Evolutionary conservation across 2,797 vertebrate genomes (phyloP), one percentile per base, ranked within the genome.

Genomic region (Chromobotia macracanthus): DNA sequence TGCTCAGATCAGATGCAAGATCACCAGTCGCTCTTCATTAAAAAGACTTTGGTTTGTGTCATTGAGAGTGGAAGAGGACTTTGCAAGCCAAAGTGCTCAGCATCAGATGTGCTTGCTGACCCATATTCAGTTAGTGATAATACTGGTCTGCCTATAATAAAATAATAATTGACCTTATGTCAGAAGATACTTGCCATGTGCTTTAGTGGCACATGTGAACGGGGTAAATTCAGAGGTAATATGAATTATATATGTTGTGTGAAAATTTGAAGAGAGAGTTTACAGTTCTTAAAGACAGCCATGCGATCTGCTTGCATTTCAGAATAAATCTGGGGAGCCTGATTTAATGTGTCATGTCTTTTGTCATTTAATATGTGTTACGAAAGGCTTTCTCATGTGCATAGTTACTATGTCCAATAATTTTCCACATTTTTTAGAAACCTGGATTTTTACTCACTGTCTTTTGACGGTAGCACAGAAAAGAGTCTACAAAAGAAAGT

Each of bases 261-360:
- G 90, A 91, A 86, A 87, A 90, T 87, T 85, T 86, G 75, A 87
- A 5, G 31, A 84, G 87, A 90, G 48, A 61, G 90, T 94, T 93
- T 93, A 93, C 87, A 83, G 87, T 92, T 85, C 88, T 89, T 86
- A 72, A 81, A 86, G 89, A 90, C 79, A 80, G 92, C 85, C 85
- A 93, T 91, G 84, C 83, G 92, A 94, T 92, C 90, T 65, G 87
- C 83, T 88, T 86, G 85, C 84, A 88, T 91, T 89, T 90, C 86
- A 73, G 87, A 89, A 92, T 93, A 93, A 94, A 95, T 92, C 92
- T 91, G 87, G 61, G 86, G 85, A 85, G 87, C 88, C 87, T 90
- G 91, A 87, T 87, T 84, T 86, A 90, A 89, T 87, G 86, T 90
- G 89, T 90, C 87, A 89, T 88, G 87, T 89, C 86, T 87, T 91